Percentiles rank a stretch among this genome's conserved stretches.
Evolutionary conservation across 2,113 vertebrate species (phyloP).

Genomic region (Seriola aureovittata): DNA sequence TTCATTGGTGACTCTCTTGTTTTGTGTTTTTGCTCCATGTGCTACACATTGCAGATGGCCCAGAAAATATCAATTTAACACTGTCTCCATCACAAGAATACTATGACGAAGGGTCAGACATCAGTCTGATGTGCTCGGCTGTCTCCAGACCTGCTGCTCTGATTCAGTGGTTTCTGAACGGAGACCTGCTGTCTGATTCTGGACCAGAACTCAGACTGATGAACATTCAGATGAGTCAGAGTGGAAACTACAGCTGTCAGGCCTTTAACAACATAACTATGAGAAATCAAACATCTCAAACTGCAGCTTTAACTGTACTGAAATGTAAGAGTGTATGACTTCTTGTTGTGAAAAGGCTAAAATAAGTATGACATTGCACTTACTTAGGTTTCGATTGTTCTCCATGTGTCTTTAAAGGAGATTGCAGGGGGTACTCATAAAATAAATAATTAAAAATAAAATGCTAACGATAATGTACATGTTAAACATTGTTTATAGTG

Average conservation of each 20-base stretch:
- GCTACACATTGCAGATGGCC: slow-evolving; percentile 42
- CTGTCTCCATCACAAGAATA: slow-evolving; percentile 12
- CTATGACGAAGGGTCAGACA: slow-evolving; percentile 49
- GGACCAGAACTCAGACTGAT: slow-evolving; percentile 59
- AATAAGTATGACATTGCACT: neutral
- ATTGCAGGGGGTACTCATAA: too few relatives aligned
- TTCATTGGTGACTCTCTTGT: too few relatives aligned
- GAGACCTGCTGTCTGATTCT: slow-evolving; percentile 17
- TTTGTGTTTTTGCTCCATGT: too few relatives aligned
- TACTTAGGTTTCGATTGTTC: neutral
- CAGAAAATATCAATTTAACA: slow-evolving; percentile 49
- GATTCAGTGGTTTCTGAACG: slow-evolving; percentile 66
- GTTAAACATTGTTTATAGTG: too few relatives aligned
- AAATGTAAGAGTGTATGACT: slow-evolving; percentile 35
- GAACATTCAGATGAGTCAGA: slow-evolving; percentile 64
- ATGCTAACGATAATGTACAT: too few relatives aligned
- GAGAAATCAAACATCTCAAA: slow-evolving; percentile 47
- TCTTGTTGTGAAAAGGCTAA: neutral
- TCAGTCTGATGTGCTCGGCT: slow-evolving; percentile 66
- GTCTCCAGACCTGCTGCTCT: slow-evolving; percentile 62
- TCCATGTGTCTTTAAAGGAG: too few relatives aligned
- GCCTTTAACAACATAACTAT: slow-evolving; percentile 68
- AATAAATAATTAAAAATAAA: too few relatives aligned
- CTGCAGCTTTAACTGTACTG: slow-evolving; percentile 46
- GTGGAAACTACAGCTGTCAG: slow-evolving; percentile 73